Percentiles rank a stretch among this genome's conserved stretches.
Conservation (phyloP, 2,797 vertebrate genomes). For the Rhinophrynus dorsalis region DNA sequence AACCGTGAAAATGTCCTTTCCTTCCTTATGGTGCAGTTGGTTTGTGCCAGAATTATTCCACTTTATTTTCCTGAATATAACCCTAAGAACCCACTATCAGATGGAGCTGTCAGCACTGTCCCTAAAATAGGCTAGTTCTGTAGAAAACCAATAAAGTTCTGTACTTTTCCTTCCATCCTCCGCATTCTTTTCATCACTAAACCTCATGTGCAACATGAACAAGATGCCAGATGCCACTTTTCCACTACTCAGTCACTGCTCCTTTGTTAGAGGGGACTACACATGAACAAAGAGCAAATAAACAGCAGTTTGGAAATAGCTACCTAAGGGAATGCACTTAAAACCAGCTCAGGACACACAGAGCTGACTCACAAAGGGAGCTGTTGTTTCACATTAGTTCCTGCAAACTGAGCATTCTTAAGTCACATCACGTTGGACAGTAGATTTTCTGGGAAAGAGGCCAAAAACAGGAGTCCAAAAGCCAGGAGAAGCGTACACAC, state of each 20-base stretch:
- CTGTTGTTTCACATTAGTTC: constrained; percentile 54
- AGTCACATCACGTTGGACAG: constrained; percentile 2
- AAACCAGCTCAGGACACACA: constrained; percentile 54
- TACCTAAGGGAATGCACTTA: constrained; percentile 43
- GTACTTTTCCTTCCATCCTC: background rate
- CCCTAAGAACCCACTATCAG: no score
- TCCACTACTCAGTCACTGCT: background rate
- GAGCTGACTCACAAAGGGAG: constrained; percentile 51
- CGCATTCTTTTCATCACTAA: background rate
- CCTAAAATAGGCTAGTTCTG: background rate
- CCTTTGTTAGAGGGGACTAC: constrained; percentile 36
- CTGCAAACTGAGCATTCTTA: constrained; percentile 38
- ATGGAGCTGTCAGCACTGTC: background rate
- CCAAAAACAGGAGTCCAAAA: constrained; percentile 41
- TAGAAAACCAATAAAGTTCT: constrained; percentile 14
- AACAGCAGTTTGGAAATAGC: constrained; percentile 50
- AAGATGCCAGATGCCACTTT: constrained; percentile 25
- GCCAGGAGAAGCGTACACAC: background rate
- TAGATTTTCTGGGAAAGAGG: constrained; percentile 49
- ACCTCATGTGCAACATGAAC: constrained; percentile 5
- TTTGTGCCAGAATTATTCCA: no score
- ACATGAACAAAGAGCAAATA: constrained; percentile 38
- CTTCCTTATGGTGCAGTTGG: no score
- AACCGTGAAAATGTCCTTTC: no score
- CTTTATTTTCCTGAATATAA: no score